A percentile compares a stretch with the other conserved stretches of the same genome.
Conservation (phyloP, 2,113 vertebrate species). For the Cyphomyrus plagiostoma region DNA sequence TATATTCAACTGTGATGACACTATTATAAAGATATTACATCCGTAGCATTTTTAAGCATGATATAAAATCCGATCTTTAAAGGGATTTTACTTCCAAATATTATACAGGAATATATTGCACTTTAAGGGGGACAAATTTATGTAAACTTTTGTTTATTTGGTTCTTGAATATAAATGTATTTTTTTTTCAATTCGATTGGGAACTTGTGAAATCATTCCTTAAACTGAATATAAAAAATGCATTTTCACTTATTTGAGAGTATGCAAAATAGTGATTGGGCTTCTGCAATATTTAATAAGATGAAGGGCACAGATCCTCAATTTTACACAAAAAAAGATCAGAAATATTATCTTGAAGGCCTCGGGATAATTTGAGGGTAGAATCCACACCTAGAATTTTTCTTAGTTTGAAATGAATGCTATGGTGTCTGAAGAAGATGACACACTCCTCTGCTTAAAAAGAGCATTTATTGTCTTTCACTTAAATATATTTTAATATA, state of each 20-base stretch:
- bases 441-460: background rate
- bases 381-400: background rate
- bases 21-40: background rate
- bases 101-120: background rate
- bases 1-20: no score
- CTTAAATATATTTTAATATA: no score
- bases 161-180: background rate
- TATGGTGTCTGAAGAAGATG: background rate
- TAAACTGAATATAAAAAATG: background rate
- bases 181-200: background rate
- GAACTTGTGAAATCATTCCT: background rate
- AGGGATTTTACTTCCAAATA: no score
- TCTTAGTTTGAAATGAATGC: background rate
- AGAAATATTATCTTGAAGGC: background rate
- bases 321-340: background rate
- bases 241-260: background rate
- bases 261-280: background rate
- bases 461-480: background rate
- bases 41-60: background rate
- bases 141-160: background rate
- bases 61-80: no score
- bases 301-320: background rate
- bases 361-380: background rate
- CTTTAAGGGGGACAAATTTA: background rate
- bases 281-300: background rate